A percentile compares a stretch with the other conserved stretches of the same genome.
These are phyloP conservation scores for Tigriopus californicus DNA, from an alignment of 2,888 invertebrate species.

Conservation along the genomic window DNA sequence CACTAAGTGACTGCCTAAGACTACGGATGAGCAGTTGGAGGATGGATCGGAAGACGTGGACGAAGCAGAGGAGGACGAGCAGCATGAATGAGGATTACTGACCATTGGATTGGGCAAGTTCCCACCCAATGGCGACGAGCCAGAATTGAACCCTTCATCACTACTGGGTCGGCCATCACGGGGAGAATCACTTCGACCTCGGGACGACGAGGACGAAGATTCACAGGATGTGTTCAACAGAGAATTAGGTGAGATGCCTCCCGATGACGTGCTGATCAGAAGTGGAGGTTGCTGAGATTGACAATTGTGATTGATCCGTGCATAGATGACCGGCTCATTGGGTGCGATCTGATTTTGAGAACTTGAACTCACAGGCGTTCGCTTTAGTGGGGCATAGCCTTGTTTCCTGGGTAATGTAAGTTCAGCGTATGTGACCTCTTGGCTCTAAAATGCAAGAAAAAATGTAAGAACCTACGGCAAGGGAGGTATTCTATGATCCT, in stretches of 20 bases:
- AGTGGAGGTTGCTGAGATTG: neutral
- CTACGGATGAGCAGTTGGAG: neutral
- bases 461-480: no score
- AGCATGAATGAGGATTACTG: neutral
- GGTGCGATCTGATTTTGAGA: neutral
- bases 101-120: neutral
- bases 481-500: neutral
- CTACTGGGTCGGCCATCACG: no score
- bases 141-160: constrained; percentile 12
- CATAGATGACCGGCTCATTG: neutral
- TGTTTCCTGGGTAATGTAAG: constrained; percentile 30
- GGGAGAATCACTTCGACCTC: no score
- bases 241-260: neutral
- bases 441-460: constrained; percentile 6
- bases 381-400: constrained; percentile 15
- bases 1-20: no score
- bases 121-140: neutral
- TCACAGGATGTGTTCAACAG: neutral
- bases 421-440: constrained; percentile 39
- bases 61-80: neutral
- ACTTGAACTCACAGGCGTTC: neutral
- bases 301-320: neutral
- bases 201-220: neutral
- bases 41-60: neutral
- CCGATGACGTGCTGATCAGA: neutral